Conservation (phyloP, 1,140 invertebrate species). For the Brachionus paranguensis region DNA sequence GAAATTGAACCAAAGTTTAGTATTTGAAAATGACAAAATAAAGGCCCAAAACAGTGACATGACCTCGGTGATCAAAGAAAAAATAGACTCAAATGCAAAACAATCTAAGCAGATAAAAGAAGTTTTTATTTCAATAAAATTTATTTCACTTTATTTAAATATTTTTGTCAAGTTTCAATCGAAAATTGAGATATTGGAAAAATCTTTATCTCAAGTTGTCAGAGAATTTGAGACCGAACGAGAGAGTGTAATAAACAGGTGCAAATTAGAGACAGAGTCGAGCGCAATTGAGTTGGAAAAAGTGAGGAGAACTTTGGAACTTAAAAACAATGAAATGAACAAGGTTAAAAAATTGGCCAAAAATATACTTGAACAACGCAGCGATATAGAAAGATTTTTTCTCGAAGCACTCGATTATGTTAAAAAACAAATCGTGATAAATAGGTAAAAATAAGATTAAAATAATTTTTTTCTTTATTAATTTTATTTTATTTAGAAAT, state of each 20-base stretch:
- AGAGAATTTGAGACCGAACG: conserved; percentile 52
- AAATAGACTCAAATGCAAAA: conserved; percentile 47
- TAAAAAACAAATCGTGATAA: conserved; percentile 47
- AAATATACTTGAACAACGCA: conserved; percentile 54
- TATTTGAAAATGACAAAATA: conserved; percentile 47
- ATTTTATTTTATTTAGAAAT: conserved; percentile 43
- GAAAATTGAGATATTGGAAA: conserved; percentile 50
- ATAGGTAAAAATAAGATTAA: neutral
- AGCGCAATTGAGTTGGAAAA: conserved; percentile 49
- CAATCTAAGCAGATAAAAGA: conserved; percentile 50
- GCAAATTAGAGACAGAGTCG: conserved; percentile 48
- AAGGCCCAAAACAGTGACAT: conserved; percentile 49
- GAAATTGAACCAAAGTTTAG: conserved; percentile 42
- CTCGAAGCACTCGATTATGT: conserved; percentile 51
- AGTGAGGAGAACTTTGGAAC: conserved; percentile 51
- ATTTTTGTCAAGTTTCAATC: conserved; percentile 45
- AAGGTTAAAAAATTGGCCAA: conserved; percentile 53
- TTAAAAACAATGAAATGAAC: conserved; percentile 55
- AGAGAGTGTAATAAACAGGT: conserved; percentile 43
- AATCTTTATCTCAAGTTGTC: conserved; percentile 51
- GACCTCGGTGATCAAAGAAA: conserved; percentile 51
- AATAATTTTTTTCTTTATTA: neutral
- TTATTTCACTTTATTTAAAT: neutral
- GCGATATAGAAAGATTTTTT: conserved; percentile 55
- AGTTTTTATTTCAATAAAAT: conserved; percentile 42